Evolutionary conservation across 2,888 invertebrate species (phyloP).

Genomic region (Odontothrips loti): DNA sequence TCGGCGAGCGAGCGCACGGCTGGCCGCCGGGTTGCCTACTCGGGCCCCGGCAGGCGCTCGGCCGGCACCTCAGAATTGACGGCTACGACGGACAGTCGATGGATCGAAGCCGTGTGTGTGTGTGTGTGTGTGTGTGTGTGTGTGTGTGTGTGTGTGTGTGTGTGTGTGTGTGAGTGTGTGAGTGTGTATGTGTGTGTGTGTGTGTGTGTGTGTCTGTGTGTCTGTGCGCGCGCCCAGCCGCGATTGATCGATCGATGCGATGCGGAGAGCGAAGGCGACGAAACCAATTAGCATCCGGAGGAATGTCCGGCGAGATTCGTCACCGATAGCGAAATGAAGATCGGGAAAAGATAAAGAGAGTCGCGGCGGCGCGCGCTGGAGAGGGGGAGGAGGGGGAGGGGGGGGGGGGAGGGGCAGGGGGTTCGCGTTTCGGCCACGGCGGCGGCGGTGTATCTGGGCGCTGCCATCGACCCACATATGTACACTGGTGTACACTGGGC

Average conservation of each 20-base stretch:
- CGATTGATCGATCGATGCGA: too few species aligned
- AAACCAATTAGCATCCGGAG: slow-evolving; percentile 6
- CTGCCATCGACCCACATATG: slow-evolving; percentile 6
- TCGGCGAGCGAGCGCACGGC: background rate
- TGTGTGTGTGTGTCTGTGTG: too few species aligned
- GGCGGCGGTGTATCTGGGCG: background rate
- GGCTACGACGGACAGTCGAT: too few species aligned
- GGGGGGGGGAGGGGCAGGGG: background rate
- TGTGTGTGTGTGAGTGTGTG: too few species aligned
- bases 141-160: too few species aligned
- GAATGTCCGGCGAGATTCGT: slow-evolving; percentile 2
- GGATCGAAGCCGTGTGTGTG: too few species aligned
- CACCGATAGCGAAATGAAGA: background rate
- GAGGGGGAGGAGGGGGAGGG: background rate
- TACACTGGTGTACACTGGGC: too few species aligned
- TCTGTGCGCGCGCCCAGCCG: too few species aligned
- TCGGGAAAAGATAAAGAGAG: background rate
- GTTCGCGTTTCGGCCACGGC: background rate
- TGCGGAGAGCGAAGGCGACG: background rate
- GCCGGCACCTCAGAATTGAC: background rate
- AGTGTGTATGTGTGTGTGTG: too few species aligned
- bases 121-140: too few species aligned
- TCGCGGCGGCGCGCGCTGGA: background rate
- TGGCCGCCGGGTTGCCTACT: background rate
- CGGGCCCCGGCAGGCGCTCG: background rate